A percentile compares a stretch with the other conserved stretches of the same genome.
phyloP scores from a whole-genome alignment of 1,140 invertebrate genomes.

The Marisa cornuarietis region DNA sequence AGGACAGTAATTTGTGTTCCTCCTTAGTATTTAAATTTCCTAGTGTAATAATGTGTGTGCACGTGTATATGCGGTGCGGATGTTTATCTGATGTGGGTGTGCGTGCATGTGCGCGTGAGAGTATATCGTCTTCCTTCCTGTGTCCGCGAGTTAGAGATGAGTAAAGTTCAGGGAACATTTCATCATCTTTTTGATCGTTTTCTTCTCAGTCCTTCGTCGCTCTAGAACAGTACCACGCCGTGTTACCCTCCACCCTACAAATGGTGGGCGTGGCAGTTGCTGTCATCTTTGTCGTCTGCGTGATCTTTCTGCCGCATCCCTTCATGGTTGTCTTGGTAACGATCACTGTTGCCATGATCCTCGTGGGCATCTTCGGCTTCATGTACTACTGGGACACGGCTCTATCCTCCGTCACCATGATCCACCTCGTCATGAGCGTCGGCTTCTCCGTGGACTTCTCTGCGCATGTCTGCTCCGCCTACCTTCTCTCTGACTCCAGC shows the following conservation, averaged over 20 bases:
- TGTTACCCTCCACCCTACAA: conserved; percentile 90
- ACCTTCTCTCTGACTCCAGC: conserved; percentile 79
- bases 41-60: too few relatives aligned
- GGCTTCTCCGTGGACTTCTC: conserved; percentile 98
- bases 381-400: conserved; percentile 96
- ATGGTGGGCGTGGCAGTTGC: conserved; percentile 89
- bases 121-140: too few relatives aligned
- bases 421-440: conserved; percentile 98
- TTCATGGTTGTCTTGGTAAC: conserved; percentile 94
- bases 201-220: conserved; percentile 34
- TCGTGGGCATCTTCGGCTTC: conserved; percentile 93
- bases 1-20: too few relatives aligned
- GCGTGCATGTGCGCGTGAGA: too few relatives aligned
- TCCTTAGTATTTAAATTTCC: too few relatives aligned
- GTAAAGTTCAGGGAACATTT: too few relatives aligned
- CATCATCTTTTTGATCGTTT: too few relatives aligned
- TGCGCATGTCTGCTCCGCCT: conserved; percentile 96
- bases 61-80: too few relatives aligned
- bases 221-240: conserved; percentile 84
- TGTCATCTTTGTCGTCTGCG: conserved; percentile 92
- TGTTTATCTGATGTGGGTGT: too few relatives aligned
- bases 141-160: too few relatives aligned
- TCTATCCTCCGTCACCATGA: conserved; percentile 97
- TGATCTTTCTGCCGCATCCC: conserved; percentile 95
- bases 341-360: conserved; percentile 94